Percentiles rank a stretch among this genome's conserved stretches.
These are phyloP conservation scores for Artibeus lituratus DNA, from an alignment of 2,797 vertebrate species.

Conservation along the genomic window DNA sequence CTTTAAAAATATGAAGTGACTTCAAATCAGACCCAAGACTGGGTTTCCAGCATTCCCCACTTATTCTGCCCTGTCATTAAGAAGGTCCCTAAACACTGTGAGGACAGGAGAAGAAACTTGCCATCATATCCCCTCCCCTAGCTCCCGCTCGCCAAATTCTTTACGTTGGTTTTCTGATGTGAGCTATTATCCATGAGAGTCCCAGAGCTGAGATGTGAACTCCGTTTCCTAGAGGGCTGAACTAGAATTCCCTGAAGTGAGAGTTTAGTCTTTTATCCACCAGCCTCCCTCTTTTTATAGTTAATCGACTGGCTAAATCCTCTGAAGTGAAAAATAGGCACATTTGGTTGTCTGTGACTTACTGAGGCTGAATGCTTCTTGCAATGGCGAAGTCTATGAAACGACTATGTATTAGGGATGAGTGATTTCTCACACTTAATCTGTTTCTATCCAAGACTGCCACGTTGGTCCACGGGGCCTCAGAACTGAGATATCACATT, in stretches of 20 bases:
- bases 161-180: constrained; percentile 82
- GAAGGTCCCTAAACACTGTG: constrained; percentile 39
- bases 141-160: constrained; percentile 77
- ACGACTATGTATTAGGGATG: constrained; percentile 81
- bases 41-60: neutral
- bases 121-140: neutral
- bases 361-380: constrained; percentile 81
- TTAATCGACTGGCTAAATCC: constrained; percentile 85
- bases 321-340: constrained; percentile 86
- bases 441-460: constrained; percentile 80
- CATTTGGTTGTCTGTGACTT: constrained; percentile 84
- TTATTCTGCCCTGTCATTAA: neutral
- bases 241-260: constrained; percentile 86
- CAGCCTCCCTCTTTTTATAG: constrained; percentile 78
- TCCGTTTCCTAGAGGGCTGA: constrained; percentile 74
- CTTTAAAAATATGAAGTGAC: neutral
- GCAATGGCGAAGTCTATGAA: constrained; percentile 77
- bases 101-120: constrained; percentile 1
- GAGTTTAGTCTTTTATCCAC: constrained; percentile 78
- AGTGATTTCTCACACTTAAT: constrained; percentile 88
- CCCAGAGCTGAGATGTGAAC: constrained; percentile 80
- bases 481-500: constrained; percentile 83
- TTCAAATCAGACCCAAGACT: constrained; percentile 40
- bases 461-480: constrained; percentile 80
- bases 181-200: constrained; percentile 78